These are phyloP conservation scores for Dorcus hopei DNA, from an alignment of 2,888 invertebrate genomes.

Conservation along the genomic window DNA sequence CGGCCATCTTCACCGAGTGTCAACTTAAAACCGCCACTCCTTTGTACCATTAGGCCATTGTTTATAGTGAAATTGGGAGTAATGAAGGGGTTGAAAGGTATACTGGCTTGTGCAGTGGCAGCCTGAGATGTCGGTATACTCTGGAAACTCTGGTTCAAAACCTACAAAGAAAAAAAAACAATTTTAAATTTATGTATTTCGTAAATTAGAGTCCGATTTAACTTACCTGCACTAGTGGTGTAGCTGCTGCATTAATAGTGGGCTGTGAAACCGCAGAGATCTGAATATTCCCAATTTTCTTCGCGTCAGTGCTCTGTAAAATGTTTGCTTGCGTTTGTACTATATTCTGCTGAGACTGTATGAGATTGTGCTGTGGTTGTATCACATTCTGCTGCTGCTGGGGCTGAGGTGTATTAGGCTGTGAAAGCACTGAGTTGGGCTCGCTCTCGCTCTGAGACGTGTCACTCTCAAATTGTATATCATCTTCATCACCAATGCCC, in stretches of 20 bases:
- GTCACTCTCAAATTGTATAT: constrained; percentile 53
- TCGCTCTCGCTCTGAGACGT: constrained; percentile 48
- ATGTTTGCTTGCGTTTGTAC: constrained; percentile 26
- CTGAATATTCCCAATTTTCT: constrained; percentile 45
- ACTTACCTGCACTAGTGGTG: constrained; percentile 42
- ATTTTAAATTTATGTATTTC: not conserved
- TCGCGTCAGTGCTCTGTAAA: constrained; percentile 33
- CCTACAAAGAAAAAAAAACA: constrained; percentile 27
- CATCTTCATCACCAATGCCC: constrained; percentile 64
- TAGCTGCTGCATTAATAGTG: constrained; percentile 44
- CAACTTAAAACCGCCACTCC: constrained; percentile 62
- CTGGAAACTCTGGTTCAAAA: constrained; percentile 48
- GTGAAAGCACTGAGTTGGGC: constrained; percentile 39
- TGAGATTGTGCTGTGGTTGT: constrained; percentile 24
- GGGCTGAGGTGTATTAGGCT: constrained; percentile 37
- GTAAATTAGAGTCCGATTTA: not conserved
- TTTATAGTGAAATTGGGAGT: constrained; percentile 47
- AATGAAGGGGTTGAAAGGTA: constrained; percentile 44
- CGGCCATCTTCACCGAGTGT: constrained; percentile 68
- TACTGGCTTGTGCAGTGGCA: constrained; percentile 29
- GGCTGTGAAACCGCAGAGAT: constrained; percentile 43
- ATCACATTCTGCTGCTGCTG: constrained; percentile 21
- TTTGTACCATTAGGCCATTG: constrained; percentile 50
- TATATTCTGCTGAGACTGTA: constrained; percentile 18
- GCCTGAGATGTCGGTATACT: constrained; percentile 37